Conservation (phyloP, 1,140 invertebrate species). For the Uloborus diversus region DNA sequence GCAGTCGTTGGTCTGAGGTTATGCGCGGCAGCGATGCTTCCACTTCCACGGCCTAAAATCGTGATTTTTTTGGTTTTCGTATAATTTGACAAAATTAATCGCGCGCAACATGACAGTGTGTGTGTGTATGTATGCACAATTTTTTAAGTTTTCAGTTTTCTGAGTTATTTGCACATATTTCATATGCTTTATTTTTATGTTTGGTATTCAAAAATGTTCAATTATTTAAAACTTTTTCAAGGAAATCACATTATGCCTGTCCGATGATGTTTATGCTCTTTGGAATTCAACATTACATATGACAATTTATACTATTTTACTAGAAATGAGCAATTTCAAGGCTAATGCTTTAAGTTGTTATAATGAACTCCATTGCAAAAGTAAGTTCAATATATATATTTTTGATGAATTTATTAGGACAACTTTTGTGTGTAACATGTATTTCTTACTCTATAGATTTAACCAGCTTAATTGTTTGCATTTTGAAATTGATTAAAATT, state of each 20-base stretch:
- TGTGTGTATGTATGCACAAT: neutral
- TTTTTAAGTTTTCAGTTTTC: neutral
- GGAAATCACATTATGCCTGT: slow-evolving; percentile 71
- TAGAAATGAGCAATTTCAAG: slow-evolving; percentile 64
- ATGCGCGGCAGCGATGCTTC: no score
- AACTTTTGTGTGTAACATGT: no score
- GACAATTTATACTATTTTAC: slow-evolving; percentile 73
- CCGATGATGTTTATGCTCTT: slow-evolving; percentile 72
- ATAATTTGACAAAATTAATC: no score
- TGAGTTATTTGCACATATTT: neutral
- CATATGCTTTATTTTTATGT: neutral
- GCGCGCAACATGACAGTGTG: no score
- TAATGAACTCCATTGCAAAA: slow-evolving; percentile 22
- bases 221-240: neutral
- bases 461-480: no score
- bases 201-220: neutral
- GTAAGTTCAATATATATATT: neutral
- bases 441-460: no score
- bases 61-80: no score
- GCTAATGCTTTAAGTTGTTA: slow-evolving; percentile 19
- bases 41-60: no score
- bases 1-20: no score
- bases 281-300: slow-evolving; percentile 81
- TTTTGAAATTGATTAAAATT: no score
- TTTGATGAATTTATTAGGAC: no score